Conservation (phyloP, 2,888 invertebrate genomes). For the Steinernema carpocapsae region DNA sequence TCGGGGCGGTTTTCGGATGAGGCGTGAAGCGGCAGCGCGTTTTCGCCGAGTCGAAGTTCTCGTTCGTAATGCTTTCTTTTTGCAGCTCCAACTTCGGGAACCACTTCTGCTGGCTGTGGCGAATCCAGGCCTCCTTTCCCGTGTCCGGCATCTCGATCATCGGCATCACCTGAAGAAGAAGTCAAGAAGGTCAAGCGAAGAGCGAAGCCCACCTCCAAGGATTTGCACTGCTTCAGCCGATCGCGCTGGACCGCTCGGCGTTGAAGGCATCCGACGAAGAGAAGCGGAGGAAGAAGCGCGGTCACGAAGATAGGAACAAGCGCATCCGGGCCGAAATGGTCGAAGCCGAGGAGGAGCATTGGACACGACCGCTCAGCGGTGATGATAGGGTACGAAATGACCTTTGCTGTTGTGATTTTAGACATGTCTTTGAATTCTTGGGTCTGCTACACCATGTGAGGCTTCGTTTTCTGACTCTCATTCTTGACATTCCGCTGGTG, state of each 20-base stretch:
- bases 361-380: too few relatives aligned
- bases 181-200: neutral
- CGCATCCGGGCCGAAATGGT: too few relatives aligned
- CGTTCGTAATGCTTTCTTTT: constrained; percentile 42
- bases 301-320: too few relatives aligned
- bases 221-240: neutral
- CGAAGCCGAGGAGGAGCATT: too few relatives aligned
- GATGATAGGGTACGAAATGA: too few relatives aligned
- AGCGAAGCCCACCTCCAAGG: neutral
- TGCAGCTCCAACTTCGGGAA: constrained; percentile 43
- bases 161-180: constrained; percentile 34
- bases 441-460: too few relatives aligned
- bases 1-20: constrained; percentile 39
- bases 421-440: too few relatives aligned
- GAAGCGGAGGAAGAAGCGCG: too few relatives aligned
- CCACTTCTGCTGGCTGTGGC: constrained; percentile 41
- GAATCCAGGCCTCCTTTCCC: constrained; percentile 33
- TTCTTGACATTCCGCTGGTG: too few relatives aligned
- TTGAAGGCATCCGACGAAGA: neutral
- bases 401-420: too few relatives aligned
- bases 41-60: constrained; percentile 40
- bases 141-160: constrained; percentile 38
- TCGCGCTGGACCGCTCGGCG: neutral
- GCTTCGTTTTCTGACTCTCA: too few relatives aligned
- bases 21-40: constrained; percentile 34